phyloP scores from a whole-genome alignment of 2,888 invertebrate genomes.

The Apamea anceps region DNA sequence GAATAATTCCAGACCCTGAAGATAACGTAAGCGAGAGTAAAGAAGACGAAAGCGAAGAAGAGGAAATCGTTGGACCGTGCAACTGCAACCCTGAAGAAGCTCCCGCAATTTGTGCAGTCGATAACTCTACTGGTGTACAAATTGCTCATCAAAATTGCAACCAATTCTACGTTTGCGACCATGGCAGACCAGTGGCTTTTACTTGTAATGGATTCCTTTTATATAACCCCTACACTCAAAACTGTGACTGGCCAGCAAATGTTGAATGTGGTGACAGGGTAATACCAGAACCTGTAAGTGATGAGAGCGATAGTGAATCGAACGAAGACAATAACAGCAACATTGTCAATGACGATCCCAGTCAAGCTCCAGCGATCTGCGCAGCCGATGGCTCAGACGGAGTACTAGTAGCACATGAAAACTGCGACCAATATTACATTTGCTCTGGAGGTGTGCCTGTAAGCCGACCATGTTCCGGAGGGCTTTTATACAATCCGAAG shows the following conservation, averaged over 20 bases:
- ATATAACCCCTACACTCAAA: constrained; percentile 68
- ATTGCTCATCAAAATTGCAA: constrained; percentile 75
- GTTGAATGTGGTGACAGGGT: constrained; percentile 73
- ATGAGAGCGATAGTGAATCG: constrained; percentile 31
- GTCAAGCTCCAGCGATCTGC: constrained; percentile 70
- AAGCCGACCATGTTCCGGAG: constrained; percentile 63
- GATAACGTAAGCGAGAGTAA: constrained; percentile 37
- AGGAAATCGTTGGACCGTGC: constrained; percentile 54
- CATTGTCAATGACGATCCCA: constrained; percentile 58
- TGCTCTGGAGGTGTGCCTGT: constrained; percentile 71
- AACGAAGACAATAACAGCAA: constrained; percentile 43
- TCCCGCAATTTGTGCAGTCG: constrained; percentile 69
- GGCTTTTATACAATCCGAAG: constrained; percentile 70
- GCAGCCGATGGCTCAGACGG: constrained; percentile 66
- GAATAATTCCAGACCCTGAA: constrained; percentile 57
- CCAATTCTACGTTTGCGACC: constrained; percentile 72
- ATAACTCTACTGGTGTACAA: constrained; percentile 68
- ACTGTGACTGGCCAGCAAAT: constrained; percentile 74
- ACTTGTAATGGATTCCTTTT: constrained; percentile 65
- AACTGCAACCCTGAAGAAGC: constrained; percentile 72
- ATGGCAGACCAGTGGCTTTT: constrained; percentile 67
- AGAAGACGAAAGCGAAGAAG: constrained; percentile 42
- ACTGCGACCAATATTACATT: constrained; percentile 74
- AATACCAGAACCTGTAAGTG: constrained; percentile 55
- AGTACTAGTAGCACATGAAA: constrained; percentile 73